Evolutionary conservation across 2,888 invertebrate species (phyloP).

Genomic region (Leucoma salicis): DNA sequence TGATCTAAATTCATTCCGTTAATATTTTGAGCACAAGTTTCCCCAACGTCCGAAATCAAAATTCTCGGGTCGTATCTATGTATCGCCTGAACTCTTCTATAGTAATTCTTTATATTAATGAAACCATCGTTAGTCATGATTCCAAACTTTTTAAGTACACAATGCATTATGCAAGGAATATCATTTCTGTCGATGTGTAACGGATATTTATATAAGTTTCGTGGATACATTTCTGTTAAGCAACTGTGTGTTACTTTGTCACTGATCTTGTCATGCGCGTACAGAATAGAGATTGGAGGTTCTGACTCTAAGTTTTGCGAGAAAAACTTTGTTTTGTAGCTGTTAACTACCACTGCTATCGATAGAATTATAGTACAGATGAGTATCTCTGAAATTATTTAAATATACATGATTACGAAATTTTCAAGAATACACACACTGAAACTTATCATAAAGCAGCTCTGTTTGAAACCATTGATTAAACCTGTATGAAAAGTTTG

Average conservation of each 20-base stretch:
- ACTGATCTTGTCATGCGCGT: conserved; percentile 67
- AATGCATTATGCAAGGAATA: conserved; percentile 72
- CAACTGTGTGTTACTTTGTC: conserved; percentile 65
- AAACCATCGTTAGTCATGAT: conserved; percentile 72
- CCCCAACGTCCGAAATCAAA: conserved; percentile 73
- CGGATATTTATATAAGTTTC: conserved; percentile 68
- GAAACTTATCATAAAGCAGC: too few species aligned
- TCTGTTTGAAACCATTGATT: too few species aligned
- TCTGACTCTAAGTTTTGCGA: conserved; percentile 64
- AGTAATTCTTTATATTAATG: conserved; percentile 71
- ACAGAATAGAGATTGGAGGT: conserved; percentile 64
- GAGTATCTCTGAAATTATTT: conserved; percentile 60
- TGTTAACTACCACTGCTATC: conserved; percentile 43
- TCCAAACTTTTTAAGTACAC: conserved; percentile 73
- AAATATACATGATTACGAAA: too few species aligned
- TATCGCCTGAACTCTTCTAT: conserved; percentile 67
- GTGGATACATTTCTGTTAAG: conserved; percentile 70
- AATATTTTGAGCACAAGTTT: conserved; percentile 71
- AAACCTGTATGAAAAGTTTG: too few species aligned
- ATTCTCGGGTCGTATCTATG: conserved; percentile 72
- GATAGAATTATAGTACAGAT: conserved; percentile 43
- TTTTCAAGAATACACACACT: too few species aligned
- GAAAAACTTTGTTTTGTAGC: conserved; percentile 56
- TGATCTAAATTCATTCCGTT: conserved; percentile 73
- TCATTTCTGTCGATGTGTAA: conserved; percentile 67